Evolutionary conservation across 2,113 vertebrate genomes (phyloP).

Genomic region (Pantherophis guttatus): DNA sequence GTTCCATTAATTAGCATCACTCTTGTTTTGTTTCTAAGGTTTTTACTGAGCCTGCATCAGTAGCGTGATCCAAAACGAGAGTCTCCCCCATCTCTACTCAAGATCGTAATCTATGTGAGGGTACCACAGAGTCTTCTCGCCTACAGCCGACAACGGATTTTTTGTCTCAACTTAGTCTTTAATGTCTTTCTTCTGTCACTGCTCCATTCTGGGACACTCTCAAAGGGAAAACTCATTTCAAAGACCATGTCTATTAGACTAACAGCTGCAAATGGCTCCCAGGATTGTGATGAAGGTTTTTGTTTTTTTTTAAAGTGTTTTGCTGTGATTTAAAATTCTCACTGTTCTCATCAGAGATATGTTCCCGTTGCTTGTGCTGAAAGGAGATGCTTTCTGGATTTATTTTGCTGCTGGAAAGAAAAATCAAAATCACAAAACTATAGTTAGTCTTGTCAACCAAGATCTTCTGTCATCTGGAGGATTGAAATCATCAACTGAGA

Average conservation of each 20-base stretch:
- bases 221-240: background rate
- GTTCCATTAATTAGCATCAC: background rate
- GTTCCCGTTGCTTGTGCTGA: background rate
- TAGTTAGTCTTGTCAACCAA: background rate
- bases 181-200: background rate
- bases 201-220: background rate
- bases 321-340: constrained; percentile 7
- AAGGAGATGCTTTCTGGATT: background rate
- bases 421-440: background rate
- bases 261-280: background rate
- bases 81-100: background rate
- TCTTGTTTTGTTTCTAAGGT: background rate
- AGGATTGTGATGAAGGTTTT: background rate
- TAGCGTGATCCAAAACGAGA: background rate
- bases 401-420: background rate
- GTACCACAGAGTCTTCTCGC: background rate
- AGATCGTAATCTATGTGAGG: background rate
- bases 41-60: background rate
- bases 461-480: background rate
- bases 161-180: background rate
- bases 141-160: background rate
- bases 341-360: background rate
- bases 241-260: background rate
- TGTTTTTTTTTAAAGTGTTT: background rate
- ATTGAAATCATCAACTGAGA: background rate